phyloP scores from a whole-genome alignment of 2,888 invertebrate species.

The Tinea trinotella region DNA sequence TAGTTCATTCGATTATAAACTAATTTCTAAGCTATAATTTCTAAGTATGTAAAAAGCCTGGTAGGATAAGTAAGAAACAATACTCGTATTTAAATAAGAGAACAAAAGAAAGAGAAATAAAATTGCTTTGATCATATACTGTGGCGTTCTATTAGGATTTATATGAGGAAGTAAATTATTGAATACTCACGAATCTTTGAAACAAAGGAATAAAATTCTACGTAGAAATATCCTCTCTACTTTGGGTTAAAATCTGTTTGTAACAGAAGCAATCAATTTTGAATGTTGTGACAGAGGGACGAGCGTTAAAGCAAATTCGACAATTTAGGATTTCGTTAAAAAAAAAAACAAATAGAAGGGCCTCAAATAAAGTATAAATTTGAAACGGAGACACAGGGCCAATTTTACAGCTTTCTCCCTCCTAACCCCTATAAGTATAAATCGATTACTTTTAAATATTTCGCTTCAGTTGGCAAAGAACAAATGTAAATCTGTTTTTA shows the following conservation, averaged over 20 bases:
- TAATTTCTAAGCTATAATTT: no score
- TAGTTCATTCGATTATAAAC: no score
- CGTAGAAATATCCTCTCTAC: not conserved
- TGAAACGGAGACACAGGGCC: not conserved
- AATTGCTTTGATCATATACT: no score
- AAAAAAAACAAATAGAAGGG: conserved; percentile 17
- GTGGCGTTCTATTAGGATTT: no score
- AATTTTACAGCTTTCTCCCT: not conserved
- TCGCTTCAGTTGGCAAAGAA: not conserved
- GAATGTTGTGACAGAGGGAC: conserved; percentile 18
- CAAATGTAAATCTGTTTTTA: not conserved
- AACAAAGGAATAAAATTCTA: not conserved
- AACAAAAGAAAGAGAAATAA: no score
- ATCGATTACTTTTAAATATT: not conserved
- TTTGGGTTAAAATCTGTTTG: conserved; percentile 7
- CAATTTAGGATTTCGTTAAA: conserved; percentile 18
- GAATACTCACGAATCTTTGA: not conserved
- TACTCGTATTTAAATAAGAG: no score
- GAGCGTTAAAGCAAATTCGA: conserved; percentile 16
- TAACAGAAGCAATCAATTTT: conserved; percentile 19
- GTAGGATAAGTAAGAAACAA: no score
- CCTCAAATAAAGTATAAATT: conserved; percentile 13
- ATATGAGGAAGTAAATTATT: not conserved
- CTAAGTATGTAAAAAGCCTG: no score
- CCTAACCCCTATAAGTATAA: no score